Conservation (phyloP, 2,113 vertebrate genomes). For the Vimba vimba region DNA sequence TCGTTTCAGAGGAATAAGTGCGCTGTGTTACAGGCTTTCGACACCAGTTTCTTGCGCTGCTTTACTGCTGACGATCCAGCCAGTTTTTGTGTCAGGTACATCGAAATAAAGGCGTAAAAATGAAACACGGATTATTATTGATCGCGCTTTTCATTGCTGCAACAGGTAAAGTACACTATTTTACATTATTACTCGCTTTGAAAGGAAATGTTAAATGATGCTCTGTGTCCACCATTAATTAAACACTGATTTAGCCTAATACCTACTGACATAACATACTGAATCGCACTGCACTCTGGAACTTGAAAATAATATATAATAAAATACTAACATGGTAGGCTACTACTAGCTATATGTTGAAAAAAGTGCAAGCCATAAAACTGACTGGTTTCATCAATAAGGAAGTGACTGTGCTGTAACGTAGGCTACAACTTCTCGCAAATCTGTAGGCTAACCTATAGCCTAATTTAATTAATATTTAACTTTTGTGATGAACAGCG, state of each 20-base stretch:
- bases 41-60: neutral
- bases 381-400: neutral
- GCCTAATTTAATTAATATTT: neutral
- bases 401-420: neutral
- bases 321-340: no score
- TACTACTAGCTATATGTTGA: no score
- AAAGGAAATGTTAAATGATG: neutral
- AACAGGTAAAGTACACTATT: slow-evolving; percentile 8
- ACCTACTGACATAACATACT: neutral
- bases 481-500: no score
- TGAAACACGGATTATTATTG: neutral
- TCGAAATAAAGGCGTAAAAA: neutral
- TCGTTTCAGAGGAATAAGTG: slow-evolving; percentile 44
- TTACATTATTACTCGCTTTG: neutral
- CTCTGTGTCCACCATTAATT: neutral
- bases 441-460: neutral
- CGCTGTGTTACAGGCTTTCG: no score
- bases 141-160: neutral
- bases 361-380: neutral
- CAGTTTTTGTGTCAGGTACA: neutral
- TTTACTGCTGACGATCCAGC: neutral
- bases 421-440: no score
- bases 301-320: neutral
- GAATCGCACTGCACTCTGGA: neutral
- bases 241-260: neutral